phyloP scores from a whole-genome alignment of 2,113 vertebrate species.

The Meriones unguiculatus region DNA sequence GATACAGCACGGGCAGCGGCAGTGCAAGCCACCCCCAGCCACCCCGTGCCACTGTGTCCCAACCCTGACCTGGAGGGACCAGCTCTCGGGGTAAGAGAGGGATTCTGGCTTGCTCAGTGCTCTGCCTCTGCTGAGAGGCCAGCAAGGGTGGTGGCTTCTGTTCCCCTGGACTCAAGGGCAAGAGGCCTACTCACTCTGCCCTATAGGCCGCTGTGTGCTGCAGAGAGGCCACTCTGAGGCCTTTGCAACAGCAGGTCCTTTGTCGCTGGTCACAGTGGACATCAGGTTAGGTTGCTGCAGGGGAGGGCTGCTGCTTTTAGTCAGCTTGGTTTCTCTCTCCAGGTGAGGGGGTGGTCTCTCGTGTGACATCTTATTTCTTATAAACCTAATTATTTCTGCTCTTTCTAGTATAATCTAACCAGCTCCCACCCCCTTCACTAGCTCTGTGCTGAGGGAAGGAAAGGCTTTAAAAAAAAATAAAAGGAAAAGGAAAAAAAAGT shows the following conservation, averaged over 20 bases:
- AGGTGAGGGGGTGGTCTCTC: conserved; percentile 8
- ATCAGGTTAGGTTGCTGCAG: neutral
- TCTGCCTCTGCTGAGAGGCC: conserved; percentile 78
- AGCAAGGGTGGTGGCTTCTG: conserved; percentile 78
- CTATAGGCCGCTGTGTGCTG: neutral
- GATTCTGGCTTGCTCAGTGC: conserved; percentile 72
- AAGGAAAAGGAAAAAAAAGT: neutral
- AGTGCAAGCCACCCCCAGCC: conserved; percentile 81
- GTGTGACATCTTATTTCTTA: neutral
- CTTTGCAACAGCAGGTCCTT: neutral
- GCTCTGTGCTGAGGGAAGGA: conserved; percentile 37
- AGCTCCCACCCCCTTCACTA: neutral
- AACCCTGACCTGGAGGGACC: conserved; percentile 84
- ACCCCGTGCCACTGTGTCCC: conserved; percentile 83
- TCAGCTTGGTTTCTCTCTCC: neutral
- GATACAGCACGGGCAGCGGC: conserved; percentile 83
- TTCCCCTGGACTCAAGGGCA: conserved; percentile 49
- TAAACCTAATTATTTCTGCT: neutral
- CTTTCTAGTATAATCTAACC: neutral
- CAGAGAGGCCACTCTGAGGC: neutral
- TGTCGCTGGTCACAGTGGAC: neutral
- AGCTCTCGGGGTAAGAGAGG: conserved; percentile 84
- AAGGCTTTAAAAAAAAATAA: neutral
- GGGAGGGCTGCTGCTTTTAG: conserved; percentile 17
- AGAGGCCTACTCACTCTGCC: conserved; percentile 23